Conservation (phyloP, 2,888 invertebrate genomes). For the Ormyrus thymus region DNA sequence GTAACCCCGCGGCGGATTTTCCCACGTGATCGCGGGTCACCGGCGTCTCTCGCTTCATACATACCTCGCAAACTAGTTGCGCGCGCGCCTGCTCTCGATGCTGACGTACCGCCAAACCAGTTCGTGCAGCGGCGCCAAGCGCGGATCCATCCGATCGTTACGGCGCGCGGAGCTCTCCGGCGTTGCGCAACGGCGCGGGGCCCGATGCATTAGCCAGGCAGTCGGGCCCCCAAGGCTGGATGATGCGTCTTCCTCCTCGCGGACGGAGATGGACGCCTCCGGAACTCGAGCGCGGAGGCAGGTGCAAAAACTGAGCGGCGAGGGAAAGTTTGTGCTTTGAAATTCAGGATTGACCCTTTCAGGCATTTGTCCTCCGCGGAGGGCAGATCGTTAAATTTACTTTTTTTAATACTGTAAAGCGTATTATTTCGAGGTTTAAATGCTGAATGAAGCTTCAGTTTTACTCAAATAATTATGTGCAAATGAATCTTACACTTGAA, state of each 20-base stretch:
- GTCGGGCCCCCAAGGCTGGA: background rate
- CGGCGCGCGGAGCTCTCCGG: background rate
- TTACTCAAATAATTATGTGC: too few relatives aligned
- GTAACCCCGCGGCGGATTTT: constrained; percentile 21
- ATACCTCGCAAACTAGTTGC: constrained; percentile 21
- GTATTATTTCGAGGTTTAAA: too few relatives aligned
- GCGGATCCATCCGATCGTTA: constrained; percentile 20
- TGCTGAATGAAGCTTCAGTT: too few relatives aligned
- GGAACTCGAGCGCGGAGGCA: background rate
- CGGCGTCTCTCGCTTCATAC: background rate
- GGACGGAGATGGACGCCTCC: background rate
- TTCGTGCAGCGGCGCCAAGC: constrained; percentile 6
- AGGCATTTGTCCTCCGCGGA: too few relatives aligned
- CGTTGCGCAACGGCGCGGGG: constrained; percentile 13
- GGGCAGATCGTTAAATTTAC: too few relatives aligned
- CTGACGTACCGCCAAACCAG: constrained; percentile 31
- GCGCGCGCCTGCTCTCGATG: background rate
- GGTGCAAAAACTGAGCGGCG: too few relatives aligned
- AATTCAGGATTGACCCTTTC: too few relatives aligned
- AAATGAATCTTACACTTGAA: too few relatives aligned
- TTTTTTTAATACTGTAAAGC: too few relatives aligned
- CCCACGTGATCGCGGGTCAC: constrained; percentile 43
- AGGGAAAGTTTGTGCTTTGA: too few relatives aligned
- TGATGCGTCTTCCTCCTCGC: background rate
- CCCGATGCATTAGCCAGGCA: background rate